Conservation (phyloP, 1,140 invertebrate genomes). For the Forficula auricularia region DNA sequence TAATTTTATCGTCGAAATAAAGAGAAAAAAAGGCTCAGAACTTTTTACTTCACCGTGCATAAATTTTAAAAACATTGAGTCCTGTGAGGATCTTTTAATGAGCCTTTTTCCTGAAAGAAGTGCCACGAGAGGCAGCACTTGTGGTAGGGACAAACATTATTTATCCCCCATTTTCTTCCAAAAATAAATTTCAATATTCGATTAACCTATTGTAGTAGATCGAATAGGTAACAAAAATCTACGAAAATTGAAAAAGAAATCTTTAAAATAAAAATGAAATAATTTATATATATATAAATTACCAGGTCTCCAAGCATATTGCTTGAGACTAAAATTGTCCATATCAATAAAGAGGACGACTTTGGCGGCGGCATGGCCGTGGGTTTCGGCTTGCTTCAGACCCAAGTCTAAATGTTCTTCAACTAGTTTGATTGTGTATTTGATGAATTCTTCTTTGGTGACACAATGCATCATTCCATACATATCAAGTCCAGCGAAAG, state of each 20-base stretch:
- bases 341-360: constrained; percentile 67
- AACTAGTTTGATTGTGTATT: constrained; percentile 34
- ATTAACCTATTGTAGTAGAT: no score
- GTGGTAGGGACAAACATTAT: no score
- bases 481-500: constrained; percentile 54
- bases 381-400: constrained; percentile 35
- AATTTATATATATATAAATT: constrained; percentile 3
- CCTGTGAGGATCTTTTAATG: no score
- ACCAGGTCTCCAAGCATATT: constrained; percentile 75
- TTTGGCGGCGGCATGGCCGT: constrained; percentile 39
- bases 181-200: no score
- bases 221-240: no score
- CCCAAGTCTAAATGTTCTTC: constrained; percentile 41
- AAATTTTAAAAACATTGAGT: no score
- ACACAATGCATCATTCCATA: constrained; percentile 63
- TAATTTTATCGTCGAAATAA: no score
- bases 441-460: constrained; percentile 51
- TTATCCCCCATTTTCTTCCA: no score
- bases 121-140: no score
- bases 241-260: constrained; percentile 1
- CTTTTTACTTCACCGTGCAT: no score
- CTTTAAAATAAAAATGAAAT: constrained; percentile 1
- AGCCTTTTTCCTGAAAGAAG: no score
- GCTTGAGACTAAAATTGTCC: constrained; percentile 62
- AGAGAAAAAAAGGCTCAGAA: no score